Evolutionary conservation across 2,888 invertebrate species (phyloP).

Genomic region (Cephonodes hylas): DNA sequence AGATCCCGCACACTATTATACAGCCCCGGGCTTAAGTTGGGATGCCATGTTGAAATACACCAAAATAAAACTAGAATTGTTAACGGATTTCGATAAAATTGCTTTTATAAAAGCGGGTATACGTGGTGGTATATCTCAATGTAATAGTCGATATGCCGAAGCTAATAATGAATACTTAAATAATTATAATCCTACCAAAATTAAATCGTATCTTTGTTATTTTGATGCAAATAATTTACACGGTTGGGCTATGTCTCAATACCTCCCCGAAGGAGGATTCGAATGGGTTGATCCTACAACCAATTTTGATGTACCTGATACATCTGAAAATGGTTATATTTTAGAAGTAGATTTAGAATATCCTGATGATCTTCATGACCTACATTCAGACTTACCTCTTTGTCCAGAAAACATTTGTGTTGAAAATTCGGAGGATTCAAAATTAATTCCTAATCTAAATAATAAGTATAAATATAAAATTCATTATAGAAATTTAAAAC

Average conservation of each 20-base stretch:
- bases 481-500: conserved; percentile 32
- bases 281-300: conserved; percentile 13
- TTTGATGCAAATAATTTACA: conserved; percentile 24
- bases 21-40: neutral
- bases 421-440: conserved; percentile 21
- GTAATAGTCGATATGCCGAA: neutral
- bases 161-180: conserved; percentile 13
- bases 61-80: neutral
- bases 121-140: neutral
- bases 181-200: conserved; percentile 6
- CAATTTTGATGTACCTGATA: conserved; percentile 14
- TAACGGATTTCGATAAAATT: neutral
- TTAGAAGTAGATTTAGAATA: conserved; percentile 28
- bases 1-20: too few species aligned
- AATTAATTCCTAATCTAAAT: conserved; percentile 26
- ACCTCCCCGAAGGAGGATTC: conserved; percentile 13
- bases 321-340: conserved; percentile 18
- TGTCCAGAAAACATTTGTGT: too few species aligned
- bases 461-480: conserved; percentile 27
- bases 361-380: conserved; percentile 23
- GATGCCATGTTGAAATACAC: neutral
- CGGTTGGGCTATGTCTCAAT: conserved; percentile 23
- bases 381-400: too few species aligned
- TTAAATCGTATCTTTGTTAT: conserved; percentile 15
- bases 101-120: neutral